Evolutionary conservation across 2,797 vertebrate genomes (phyloP).

Genomic region (Gymnoscopelus braueri): DNA sequence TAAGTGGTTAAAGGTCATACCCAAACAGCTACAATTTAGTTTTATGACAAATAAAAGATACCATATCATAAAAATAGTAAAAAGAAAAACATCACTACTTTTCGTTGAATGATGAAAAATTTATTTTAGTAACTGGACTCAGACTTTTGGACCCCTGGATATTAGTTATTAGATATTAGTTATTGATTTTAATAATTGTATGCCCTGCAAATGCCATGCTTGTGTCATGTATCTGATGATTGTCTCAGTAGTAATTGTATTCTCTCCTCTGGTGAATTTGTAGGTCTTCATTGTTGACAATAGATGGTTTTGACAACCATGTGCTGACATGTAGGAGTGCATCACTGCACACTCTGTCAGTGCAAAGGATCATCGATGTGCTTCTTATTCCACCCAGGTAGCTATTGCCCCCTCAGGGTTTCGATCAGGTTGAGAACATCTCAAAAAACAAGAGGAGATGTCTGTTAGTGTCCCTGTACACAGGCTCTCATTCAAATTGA

Average conservation of each 20-base stretch:
- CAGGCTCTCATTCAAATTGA: too few relatives aligned
- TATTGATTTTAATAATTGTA: constrained; percentile 5
- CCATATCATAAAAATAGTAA: too few relatives aligned
- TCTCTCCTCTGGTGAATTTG: constrained; percentile 20
- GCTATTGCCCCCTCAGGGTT: constrained; percentile 45
- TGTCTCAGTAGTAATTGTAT: constrained; percentile 4
- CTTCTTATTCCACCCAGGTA: constrained; percentile 45
- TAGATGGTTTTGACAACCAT: constrained; percentile 38
- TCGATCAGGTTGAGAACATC: constrained; percentile 40
- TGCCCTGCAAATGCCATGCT: constrained; percentile 9
- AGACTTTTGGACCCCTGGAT: too few relatives aligned
- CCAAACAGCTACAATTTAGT: too few relatives aligned
- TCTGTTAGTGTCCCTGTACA: not conserved
- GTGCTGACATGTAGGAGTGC: constrained; percentile 38
- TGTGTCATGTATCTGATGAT: constrained; percentile 27
- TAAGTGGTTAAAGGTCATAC: too few relatives aligned
- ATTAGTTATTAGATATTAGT: constrained; percentile 8
- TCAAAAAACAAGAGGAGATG: constrained; percentile 18
- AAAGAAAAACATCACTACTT: too few relatives aligned
- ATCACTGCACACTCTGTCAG: constrained; percentile 35
- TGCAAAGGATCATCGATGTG: constrained; percentile 34
- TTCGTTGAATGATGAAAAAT: too few relatives aligned
- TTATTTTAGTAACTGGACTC: too few relatives aligned
- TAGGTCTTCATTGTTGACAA: constrained; percentile 34
- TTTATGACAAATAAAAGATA: too few relatives aligned